These are phyloP conservation scores for Ambastaia sidthimunki DNA, from an alignment of 2,797 vertebrate genomes.

Conservation along the genomic window DNA sequence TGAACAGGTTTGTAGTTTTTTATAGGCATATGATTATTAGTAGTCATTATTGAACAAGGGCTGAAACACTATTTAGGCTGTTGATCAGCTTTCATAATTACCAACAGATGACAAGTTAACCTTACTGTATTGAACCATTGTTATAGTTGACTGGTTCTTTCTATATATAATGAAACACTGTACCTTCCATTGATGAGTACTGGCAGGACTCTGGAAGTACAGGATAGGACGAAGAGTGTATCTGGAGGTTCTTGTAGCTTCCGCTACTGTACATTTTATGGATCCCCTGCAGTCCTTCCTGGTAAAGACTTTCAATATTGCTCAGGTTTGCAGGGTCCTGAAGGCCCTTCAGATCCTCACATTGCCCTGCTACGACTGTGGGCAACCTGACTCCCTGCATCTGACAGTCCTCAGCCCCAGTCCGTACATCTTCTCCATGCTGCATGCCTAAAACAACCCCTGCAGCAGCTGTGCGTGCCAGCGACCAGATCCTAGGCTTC, in stretches of 20 bases:
- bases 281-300: constrained; percentile 74
- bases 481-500: constrained; percentile 93
- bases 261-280: constrained; percentile 82
- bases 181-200: constrained; percentile 88
- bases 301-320: constrained; percentile 72
- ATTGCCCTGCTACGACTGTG: constrained; percentile 66
- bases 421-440: constrained; percentile 71
- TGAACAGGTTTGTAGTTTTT: neutral
- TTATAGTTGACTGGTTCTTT: neutral
- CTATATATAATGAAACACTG: constrained; percentile 21
- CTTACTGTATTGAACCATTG: neutral
- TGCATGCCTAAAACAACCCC: constrained; percentile 74
- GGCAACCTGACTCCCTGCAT: constrained; percentile 72
- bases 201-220: constrained; percentile 83
- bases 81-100: neutral
- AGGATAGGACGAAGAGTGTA: constrained; percentile 83
- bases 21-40: neutral
- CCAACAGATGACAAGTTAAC: neutral
- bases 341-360: constrained; percentile 70
- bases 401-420: constrained; percentile 76
- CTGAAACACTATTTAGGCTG: neutral
- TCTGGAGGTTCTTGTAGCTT: constrained; percentile 83
- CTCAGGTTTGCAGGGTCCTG: constrained; percentile 68
- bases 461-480: constrained; percentile 87
- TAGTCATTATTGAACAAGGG: neutral